Conservation (phyloP, 2,113 vertebrate species). For the Petaurus breviceps region DNA sequence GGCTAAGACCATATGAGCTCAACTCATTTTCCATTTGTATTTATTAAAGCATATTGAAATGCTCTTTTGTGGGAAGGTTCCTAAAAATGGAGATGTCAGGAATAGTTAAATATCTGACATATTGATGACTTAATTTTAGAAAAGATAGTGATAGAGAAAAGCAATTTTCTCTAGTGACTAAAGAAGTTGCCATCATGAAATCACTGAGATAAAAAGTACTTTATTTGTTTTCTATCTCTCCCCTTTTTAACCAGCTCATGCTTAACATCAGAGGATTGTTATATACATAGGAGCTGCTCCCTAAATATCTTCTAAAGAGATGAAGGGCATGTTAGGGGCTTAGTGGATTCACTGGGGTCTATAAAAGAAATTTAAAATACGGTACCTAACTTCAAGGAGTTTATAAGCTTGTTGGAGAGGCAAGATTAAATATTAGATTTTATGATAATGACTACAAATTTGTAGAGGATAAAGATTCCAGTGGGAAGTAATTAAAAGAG, state of each 20-base stretch:
- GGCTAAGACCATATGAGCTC: background rate
- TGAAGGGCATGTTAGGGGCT: background rate
- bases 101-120: background rate
- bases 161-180: background rate
- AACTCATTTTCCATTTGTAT: background rate
- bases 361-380: background rate
- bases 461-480: background rate
- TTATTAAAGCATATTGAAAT: background rate
- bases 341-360: background rate
- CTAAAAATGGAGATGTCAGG: background rate
- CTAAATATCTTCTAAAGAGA: conserved; percentile 3
- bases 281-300: background rate
- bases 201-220: background rate
- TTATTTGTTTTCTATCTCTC: background rate
- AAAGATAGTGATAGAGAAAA: conserved; percentile 13
- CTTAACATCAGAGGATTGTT: background rate
- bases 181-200: background rate
- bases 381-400: background rate
- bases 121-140: conserved; percentile 4
- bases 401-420: background rate
- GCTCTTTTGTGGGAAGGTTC: background rate
- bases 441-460: background rate
- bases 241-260: background rate
- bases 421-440: conserved; percentile 5
- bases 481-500: background rate